Evolutionary conservation across 2,797 vertebrate genomes (phyloP).

Genomic region (Morus bassanus): DNA sequence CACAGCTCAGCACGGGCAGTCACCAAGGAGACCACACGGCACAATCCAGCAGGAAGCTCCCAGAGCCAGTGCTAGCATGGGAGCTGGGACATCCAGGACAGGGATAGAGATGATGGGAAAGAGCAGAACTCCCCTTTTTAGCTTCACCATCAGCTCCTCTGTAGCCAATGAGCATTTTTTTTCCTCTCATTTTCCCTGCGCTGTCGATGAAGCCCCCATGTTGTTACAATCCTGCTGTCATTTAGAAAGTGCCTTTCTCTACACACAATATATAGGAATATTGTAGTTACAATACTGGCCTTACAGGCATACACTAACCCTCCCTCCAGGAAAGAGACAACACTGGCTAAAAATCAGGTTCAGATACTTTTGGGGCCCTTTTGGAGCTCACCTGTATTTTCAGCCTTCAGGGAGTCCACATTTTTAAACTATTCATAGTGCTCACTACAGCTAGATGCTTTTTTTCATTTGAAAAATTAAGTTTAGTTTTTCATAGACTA

Average conservation of each 20-base stretch:
- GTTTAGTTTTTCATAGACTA: neutral
- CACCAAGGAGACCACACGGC: neutral
- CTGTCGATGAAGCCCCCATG: neutral
- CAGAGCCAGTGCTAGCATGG: neutral
- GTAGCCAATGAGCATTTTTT: neutral
- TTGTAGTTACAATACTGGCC: no score
- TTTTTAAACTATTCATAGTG: neutral
- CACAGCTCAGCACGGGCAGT: neutral
- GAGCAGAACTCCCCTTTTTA: neutral
- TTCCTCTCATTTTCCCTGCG: neutral
- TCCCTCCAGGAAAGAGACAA: neutral
- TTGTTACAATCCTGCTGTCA: neutral
- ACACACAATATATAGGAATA: neutral
- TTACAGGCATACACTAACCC: neutral
- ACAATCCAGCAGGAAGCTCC: neutral
- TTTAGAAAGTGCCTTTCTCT: neutral
- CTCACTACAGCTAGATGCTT: neutral
- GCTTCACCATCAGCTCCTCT: neutral
- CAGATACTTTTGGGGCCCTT: neutral
- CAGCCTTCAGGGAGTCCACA: neutral
- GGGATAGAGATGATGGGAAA: neutral
- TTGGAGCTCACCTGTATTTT: neutral
- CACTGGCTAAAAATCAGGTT: neutral
- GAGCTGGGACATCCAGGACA: neutral
- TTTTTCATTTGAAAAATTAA: neutral